Percentiles rank a stretch among this genome's conserved stretches.
phyloP scores from a whole-genome alignment of 92 coral and sea anemone genomes.

The Hydrozoanthus gracilis region DNA sequence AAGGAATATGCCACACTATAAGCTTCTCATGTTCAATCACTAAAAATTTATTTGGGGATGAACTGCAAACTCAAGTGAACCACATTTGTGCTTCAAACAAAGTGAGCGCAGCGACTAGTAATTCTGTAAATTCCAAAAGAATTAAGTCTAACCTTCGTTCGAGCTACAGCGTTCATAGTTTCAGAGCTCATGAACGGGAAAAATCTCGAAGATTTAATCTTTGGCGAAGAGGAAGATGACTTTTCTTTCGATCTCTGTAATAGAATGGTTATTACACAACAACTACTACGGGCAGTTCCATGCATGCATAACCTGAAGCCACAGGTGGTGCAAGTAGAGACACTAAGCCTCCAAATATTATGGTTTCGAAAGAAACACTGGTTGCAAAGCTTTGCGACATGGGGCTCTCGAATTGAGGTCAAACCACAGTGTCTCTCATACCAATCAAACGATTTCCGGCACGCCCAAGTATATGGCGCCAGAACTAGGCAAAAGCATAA shows the following conservation, averaged over 20 bases:
- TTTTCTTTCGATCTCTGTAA: neutral
- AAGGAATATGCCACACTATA: slow-evolving; percentile 65
- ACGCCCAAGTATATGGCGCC: slow-evolving; percentile 58
- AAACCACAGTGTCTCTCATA: slow-evolving; percentile 16
- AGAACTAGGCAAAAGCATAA: no score
- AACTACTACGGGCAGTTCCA: neutral
- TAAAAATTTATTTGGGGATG: slow-evolving; percentile 46
- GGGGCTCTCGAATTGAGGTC: slow-evolving; percentile 34
- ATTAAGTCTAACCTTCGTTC: neutral
- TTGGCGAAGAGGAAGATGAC: neutral
- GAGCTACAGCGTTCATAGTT: no score
- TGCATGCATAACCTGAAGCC: slow-evolving; percentile 18
- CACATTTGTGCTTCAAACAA: slow-evolving; percentile 41
- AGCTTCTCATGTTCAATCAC: slow-evolving; percentile 63
- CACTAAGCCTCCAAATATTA: slow-evolving; percentile 49
- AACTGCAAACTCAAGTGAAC: slow-evolving; percentile 60
- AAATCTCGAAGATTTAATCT: neutral
- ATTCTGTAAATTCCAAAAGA: neutral
- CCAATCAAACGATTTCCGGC: slow-evolving; percentile 18
- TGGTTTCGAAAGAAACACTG: slow-evolving; percentile 9
- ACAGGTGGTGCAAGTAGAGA: slow-evolving; percentile 34
- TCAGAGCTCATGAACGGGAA: neutral
- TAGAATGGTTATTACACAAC: neutral
- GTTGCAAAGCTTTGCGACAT: slow-evolving; percentile 31
- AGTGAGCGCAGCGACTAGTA: neutral